A percentile compares a stretch with the other conserved stretches of the same genome.
Conservation (phyloP, 2,113 vertebrate species). For the Phyllostomus discolor region DNA sequence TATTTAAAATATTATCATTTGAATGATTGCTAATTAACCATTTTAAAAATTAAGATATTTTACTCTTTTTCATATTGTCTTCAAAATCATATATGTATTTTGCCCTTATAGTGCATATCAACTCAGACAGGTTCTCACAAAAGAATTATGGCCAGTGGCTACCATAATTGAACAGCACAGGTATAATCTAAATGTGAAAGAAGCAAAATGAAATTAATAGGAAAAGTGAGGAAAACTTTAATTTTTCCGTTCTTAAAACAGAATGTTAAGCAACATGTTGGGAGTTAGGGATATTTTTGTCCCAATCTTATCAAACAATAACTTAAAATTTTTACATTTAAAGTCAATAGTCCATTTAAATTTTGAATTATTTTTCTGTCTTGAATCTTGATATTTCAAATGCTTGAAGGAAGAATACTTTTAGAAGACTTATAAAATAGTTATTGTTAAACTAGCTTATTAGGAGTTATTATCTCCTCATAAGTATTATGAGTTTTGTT, state of each 20-base stretch:
- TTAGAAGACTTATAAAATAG: background rate
- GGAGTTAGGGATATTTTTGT: background rate
- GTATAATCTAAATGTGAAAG: background rate
- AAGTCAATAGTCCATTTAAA: background rate
- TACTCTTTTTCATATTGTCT: background rate
- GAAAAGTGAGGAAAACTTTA: background rate
- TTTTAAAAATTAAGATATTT: background rate
- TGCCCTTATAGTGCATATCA: background rate
- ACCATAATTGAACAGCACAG: background rate
- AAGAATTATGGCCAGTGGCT: background rate
- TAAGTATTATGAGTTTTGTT: background rate
- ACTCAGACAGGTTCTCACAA: background rate
- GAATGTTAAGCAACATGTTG: background rate
- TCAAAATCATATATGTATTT: background rate
- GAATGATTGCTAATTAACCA: background rate
- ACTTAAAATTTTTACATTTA: background rate
- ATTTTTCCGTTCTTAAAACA: background rate
- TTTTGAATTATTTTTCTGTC: constrained; percentile 9
- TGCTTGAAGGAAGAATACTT: background rate
- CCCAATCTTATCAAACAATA: background rate
- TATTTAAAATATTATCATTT: background rate
- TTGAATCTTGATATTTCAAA: constrained; percentile 29
- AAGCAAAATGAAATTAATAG: background rate
- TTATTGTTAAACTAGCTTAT: background rate
- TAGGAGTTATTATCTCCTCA: background rate